phyloP scores from a whole-genome alignment of 2,888 invertebrate species.

The Stegophylla sp. region DNA sequence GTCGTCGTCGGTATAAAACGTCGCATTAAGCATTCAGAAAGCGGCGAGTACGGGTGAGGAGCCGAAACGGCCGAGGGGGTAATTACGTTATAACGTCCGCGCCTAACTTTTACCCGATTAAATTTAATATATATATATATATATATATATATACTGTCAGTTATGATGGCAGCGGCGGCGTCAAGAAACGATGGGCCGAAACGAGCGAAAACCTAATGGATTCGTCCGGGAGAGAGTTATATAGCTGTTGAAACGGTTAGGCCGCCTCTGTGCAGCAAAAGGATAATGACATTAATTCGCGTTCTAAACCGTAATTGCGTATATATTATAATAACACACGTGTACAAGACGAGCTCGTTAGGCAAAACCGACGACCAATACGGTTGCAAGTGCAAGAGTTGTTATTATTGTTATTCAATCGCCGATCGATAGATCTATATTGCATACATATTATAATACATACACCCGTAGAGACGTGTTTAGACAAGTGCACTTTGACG shows the following conservation, averaged over 20 bases:
- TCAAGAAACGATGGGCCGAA: neutral
- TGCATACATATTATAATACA: neutral
- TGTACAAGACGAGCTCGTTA: neutral
- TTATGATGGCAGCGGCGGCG: neutral
- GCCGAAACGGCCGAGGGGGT: neutral
- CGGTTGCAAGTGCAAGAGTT: neutral
- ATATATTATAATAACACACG: neutral
- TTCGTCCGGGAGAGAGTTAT: neutral
- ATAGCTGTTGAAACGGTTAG: neutral
- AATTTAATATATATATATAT: neutral
- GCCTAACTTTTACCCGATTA: neutral
- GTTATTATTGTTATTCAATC: neutral
- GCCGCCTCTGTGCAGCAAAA: neutral
- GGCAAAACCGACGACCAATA: neutral
- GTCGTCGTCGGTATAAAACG: neutral
- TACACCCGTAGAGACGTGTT: neutral
- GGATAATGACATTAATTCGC: slow-evolving; percentile 22
- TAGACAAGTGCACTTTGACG: neutral
- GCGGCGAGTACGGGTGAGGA: neutral
- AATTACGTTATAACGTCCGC: neutral
- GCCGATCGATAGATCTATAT: neutral
- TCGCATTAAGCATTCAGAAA: neutral
- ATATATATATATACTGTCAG: neutral
- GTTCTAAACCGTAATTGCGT: neutral
- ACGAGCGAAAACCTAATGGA: neutral